phyloP scores from a whole-genome alignment of 2,113 vertebrate species.

The Holacanthus passer region DNA sequence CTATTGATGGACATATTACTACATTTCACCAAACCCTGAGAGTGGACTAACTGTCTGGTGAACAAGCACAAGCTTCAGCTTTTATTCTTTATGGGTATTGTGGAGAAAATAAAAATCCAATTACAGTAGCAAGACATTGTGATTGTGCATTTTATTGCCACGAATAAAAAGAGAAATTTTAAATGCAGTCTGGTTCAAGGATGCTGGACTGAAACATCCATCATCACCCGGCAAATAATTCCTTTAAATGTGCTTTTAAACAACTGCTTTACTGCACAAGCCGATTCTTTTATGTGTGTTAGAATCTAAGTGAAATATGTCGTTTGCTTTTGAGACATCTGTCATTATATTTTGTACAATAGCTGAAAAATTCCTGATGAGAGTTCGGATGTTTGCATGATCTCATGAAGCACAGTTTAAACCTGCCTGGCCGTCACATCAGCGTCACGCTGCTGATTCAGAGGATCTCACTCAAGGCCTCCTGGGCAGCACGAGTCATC shows the following conservation, averaged over 20 bases:
- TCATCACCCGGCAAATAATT: background rate
- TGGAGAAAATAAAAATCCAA: conserved; percentile 8
- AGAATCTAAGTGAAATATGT: background rate
- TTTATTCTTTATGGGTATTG: background rate
- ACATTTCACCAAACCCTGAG: too few relatives aligned
- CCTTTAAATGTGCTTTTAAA: background rate
- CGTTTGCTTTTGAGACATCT: background rate
- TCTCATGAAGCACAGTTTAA: conserved; percentile 12
- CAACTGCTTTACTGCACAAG: background rate
- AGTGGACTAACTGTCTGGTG: background rate
- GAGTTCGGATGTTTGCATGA: conserved; percentile 2
- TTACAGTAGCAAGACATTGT: conserved; percentile 8
- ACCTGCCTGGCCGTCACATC: conserved; percentile 25
- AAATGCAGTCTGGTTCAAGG: conserved; percentile 1
- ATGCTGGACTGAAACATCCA: background rate
- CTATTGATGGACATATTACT: too few relatives aligned
- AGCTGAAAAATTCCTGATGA: background rate
- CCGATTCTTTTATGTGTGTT: background rate
- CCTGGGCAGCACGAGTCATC: conserved; percentile 41
- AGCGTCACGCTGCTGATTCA: conserved; percentile 42
- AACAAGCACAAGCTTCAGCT: background rate
- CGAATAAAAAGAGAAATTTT: background rate
- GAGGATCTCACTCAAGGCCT: conserved; percentile 31
- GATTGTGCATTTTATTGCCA: conserved; percentile 20
- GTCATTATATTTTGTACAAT: too few relatives aligned